A percentile compares a stretch with the other conserved stretches of the same genome.
phyloP scores from a whole-genome alignment of 2,113 vertebrate species.

The Parus major region DNA sequence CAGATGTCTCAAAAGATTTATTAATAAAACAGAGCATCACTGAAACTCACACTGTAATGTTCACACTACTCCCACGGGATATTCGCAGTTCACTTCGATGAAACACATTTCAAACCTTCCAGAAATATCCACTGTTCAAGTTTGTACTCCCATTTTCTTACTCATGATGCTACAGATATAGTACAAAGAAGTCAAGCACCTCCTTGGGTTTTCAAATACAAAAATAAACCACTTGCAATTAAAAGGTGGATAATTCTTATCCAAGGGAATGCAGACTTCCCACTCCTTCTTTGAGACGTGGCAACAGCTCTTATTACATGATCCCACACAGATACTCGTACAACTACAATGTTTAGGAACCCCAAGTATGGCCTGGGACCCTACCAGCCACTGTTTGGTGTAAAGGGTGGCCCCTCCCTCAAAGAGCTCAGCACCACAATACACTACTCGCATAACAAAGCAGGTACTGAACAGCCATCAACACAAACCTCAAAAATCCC shows the following conservation, averaged over 20 bases:
- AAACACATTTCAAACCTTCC: neutral
- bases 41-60: neutral
- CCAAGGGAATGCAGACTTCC: neutral
- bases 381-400: neutral
- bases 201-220: neutral
- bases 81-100: neutral
- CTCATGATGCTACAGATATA: neutral
- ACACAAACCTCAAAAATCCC: neutral
- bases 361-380: neutral
- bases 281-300: neutral
- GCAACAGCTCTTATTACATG: neutral
- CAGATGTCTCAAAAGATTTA: slow-evolving; percentile 14
- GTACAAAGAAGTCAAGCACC: slow-evolving; percentile 12
- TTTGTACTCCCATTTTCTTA: neutral
- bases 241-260: neutral
- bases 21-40: slow-evolving; percentile 42
- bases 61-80: neutral
- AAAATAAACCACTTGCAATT: slow-evolving; percentile 11
- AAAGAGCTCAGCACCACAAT: neutral
- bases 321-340: neutral
- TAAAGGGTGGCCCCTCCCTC: neutral
- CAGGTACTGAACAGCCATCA: neutral
- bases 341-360: neutral
- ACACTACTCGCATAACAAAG: neutral
- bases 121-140: neutral